Base-by-base conservation (phyloP, 2,797 vertebrate species). In the Arrhamphus sclerolepis region DNA sequence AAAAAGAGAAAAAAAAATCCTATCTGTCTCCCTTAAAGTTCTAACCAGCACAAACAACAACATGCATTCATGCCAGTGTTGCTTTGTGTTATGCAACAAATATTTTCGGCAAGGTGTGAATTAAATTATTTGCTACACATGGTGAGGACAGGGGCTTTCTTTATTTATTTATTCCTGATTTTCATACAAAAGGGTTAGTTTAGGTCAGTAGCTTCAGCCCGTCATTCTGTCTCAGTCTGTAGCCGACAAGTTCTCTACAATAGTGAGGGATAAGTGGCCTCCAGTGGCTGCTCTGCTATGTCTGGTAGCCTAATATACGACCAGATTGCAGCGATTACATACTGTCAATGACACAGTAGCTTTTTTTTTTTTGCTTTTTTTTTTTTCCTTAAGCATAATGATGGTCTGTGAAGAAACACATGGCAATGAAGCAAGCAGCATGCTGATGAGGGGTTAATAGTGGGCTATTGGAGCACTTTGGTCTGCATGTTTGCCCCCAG, bases 281-380 rank as follows among this genome's bases (percentile, higher is more conserved):
- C 82, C 78, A 62, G 81, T 44, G 71, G 77, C 79, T 55, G 60
- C 70, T 70, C 75, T 18, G 47, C 75, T 72, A 66, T 44, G 72
- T 69, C 75, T 76, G 59, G 49, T 64, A 42, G 76, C 57, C 75
- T 78, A 78, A 81, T 84, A 73, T 75, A 73, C 75, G 72, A 81
- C 81, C 63, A 77, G 73, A 84, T 82, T 86, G 81, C 74, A 66
- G 38, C 66, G 51, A 75, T 87, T 86, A 82, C 63, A 58, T 57
- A 52, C 72, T 38, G 72, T 80, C 84, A 72, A 21, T 72, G 73
- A 78, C 70, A 77, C 39, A 14, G 77, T 57, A 61, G 72, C 77
- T 67, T 72, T 61, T 34, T 11, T 34, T 10, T 11, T 34, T 34
- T 38, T 38, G 14, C 14, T 14, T 38, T 38, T 77, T 66, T 56